Base-by-base conservation (phyloP, 1,140 invertebrate genomes). In the Laodelphax striatellus region DNA sequence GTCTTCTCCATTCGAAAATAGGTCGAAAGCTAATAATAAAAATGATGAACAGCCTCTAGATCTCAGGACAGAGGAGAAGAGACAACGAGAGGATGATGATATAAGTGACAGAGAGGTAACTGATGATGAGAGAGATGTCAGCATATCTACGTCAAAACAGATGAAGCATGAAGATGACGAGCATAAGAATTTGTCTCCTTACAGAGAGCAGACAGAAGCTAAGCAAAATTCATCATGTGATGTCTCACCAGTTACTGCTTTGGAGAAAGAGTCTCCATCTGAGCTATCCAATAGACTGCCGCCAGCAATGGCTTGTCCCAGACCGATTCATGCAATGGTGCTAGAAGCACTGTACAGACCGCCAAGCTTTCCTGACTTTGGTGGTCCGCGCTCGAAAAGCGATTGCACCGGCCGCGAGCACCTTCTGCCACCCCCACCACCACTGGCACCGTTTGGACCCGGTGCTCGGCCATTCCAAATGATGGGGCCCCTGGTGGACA, bases 311-410 rank as follows among this genome's bases (percentile, higher is more conserved):
- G 84, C 84, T 1, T 90, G 88, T 64, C 86, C 88, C 0, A 76
- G 82, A 69, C 85, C 87, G 0, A 83, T 88, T 13, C 85, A 90
- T 67, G 87, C 87, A 0, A 81, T 88, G 73, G 75, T 90, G 31
- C 72, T 90, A 14, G 85, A 87, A 62, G 80, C 83, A 0, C 80
- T 88, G 75, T 87, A 87, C 63, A 76, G 83, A 28, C 74, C 77
- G 0, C 63, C 74, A 55, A 9, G 9, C 9, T 80, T 84, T 70
- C 73, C 80, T 11, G 73, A 76, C 13, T 82, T 84, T 67, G 74
- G 77, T 46, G 67, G 73, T 60, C 63, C 63, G 28, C 69, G 67
- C 41, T 59, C 64, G 1, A 57, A 52, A 5, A 21, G 21, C 22
- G 63, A 62, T 21, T 38, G 34, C 34, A 62, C 62, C 60, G 65